Evolutionary conservation across 2,113 vertebrate genomes (phyloP).

Genomic region (Misgurnus anguillicaudatus): DNA sequence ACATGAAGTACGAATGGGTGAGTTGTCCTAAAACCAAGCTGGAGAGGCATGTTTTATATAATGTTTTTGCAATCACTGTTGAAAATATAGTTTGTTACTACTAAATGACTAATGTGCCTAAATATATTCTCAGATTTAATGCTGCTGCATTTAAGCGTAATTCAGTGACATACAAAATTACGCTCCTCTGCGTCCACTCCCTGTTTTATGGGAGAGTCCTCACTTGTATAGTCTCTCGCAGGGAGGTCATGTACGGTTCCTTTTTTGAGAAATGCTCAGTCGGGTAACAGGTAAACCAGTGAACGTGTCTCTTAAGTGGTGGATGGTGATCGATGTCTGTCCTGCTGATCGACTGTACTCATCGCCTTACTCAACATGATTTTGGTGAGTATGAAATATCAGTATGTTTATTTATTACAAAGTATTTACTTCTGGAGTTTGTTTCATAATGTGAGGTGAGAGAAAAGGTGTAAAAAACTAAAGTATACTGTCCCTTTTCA

Average conservation of each 20-base stretch:
- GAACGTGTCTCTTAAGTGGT: conserved; percentile 6
- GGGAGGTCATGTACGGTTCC: conserved; percentile 25
- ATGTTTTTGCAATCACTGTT: not conserved
- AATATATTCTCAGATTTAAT: conserved; percentile 34
- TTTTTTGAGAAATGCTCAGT: conserved; percentile 6
- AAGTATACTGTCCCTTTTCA: not conserved
- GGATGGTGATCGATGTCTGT: conserved; percentile 24
- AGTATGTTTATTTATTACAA: not conserved
- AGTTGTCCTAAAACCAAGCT: not conserved
- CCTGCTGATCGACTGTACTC: not conserved
- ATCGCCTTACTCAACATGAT: conserved; percentile 3
- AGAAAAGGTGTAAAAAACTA: not conserved
- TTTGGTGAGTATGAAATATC: conserved; percentile 26
- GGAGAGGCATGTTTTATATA: not conserved
- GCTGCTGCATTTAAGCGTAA: conserved; percentile 4
- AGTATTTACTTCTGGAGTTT: not conserved
- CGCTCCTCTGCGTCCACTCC: conserved; percentile 24
- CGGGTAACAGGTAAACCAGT: conserved; percentile 10
- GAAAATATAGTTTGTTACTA: not conserved
- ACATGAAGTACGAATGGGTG: not conserved
- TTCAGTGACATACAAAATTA: conserved; percentile 45
- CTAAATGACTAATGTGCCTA: no score
- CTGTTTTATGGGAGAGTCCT: conserved; percentile 35
- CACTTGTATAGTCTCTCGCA: not conserved
- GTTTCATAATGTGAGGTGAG: not conserved